Conservation (phyloP, 2,888 invertebrate species). For the Dryocosmus kuriphilus region DNA sequence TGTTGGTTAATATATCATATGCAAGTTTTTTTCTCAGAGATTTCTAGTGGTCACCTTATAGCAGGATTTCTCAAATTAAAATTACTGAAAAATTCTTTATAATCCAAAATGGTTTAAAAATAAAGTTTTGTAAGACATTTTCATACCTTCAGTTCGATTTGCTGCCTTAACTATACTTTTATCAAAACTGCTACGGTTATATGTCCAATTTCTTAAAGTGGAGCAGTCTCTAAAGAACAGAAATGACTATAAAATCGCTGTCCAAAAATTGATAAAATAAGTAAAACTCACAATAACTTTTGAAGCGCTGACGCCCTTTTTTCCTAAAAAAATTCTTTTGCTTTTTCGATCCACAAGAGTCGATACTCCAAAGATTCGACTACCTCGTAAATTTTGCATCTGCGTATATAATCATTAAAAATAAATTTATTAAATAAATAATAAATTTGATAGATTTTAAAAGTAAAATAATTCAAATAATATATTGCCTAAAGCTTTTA, state of each 20-base stretch:
- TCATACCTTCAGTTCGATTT: constrained; percentile 68
- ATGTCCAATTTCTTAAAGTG: constrained; percentile 80
- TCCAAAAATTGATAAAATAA: constrained; percentile 23
- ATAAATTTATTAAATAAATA: no score
- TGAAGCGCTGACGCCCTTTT: constrained; percentile 81
- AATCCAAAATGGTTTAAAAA: no score
- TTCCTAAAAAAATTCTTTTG: constrained; percentile 79
- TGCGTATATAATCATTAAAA: constrained; percentile 52
- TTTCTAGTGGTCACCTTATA: no score
- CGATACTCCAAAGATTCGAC: constrained; percentile 57
- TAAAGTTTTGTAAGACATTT: background rate
- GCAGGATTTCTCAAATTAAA: no score
- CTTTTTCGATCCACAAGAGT: constrained; percentile 79
- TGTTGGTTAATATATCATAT: no score
- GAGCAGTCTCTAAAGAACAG: constrained; percentile 75
- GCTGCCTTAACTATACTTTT: constrained; percentile 64
- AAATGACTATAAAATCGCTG: constrained; percentile 1
- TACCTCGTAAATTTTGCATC: constrained; percentile 62
- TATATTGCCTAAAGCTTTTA: background rate
- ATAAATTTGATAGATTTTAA: no score
- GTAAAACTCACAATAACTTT: constrained; percentile 80
- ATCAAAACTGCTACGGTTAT: constrained; percentile 73
- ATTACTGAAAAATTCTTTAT: no score
- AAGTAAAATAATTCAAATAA: background rate
- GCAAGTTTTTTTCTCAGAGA: no score